phyloP scores from a whole-genome alignment of 37 sponge, comb jelly and placozoan species.

The Hormiphora californensis region DNA sequence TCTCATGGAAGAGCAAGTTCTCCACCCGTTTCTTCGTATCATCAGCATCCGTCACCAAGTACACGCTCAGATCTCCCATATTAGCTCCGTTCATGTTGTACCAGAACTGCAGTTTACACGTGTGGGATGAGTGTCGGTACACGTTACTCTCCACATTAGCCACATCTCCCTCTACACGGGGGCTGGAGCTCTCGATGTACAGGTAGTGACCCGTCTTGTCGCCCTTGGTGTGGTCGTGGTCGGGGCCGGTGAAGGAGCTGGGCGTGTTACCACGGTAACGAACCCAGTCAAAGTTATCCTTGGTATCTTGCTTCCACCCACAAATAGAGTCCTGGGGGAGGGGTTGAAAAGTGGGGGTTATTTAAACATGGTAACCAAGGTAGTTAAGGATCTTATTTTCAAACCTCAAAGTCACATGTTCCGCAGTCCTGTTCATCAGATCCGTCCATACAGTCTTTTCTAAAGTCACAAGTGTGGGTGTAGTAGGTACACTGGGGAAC shows the following conservation, averaged over 20 bases:
- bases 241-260: constrained; percentile 54
- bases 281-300: constrained; percentile 55
- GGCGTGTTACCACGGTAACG: constrained; percentile 27
- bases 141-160: constrained; percentile 30
- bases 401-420: constrained; percentile 40
- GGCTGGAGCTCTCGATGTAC: constrained; percentile 57
- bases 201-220: constrained; percentile 50
- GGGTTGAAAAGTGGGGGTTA: too few relatives aligned
- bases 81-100: constrained; percentile 58
- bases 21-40: not conserved
- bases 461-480: constrained; percentile 55
- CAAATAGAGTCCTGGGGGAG: constrained; percentile 26
- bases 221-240: constrained; percentile 38
- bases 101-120: constrained; percentile 58
- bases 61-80: constrained; percentile 40
- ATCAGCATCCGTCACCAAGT: constrained; percentile 29
- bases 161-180: constrained; percentile 44
- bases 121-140: constrained; percentile 44
- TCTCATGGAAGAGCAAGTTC: not conserved
- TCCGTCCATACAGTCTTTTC: constrained; percentile 51
- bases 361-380: too few relatives aligned
- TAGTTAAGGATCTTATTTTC: too few relatives aligned
- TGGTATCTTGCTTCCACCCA: constrained; percentile 34
- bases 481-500: constrained; percentile 55
- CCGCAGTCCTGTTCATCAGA: constrained; percentile 44